Percentiles rank a stretch among this genome's conserved stretches.
phyloP scores from a whole-genome alignment of 1,140 invertebrate species.

The Drosophila ficusphila region DNA sequence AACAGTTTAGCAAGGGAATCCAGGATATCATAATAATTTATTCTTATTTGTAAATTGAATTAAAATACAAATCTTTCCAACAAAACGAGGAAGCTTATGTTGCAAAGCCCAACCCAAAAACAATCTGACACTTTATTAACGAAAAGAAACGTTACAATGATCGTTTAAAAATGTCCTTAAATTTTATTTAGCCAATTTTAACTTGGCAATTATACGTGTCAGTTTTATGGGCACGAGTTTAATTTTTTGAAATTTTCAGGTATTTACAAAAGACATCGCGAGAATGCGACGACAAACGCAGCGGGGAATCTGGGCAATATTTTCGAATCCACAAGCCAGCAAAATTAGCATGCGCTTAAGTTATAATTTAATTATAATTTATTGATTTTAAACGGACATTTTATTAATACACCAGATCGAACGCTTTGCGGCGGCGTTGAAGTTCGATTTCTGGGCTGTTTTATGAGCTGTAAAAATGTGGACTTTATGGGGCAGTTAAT shows the following conservation, averaged over 20 bases:
- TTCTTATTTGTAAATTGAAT: not conserved
- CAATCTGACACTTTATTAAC: constrained; percentile 2
- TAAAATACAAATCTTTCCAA: too few species aligned
- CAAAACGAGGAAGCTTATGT: too few species aligned
- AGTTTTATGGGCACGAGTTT: constrained; percentile 58
- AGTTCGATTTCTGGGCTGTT: constrained; percentile 58
- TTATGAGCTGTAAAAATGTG: constrained; percentile 80
- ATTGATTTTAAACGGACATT: constrained; percentile 72
- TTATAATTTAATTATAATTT: constrained; percentile 83
- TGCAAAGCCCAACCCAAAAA: not conserved
- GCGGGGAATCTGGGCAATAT: constrained; percentile 44
- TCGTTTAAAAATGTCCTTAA: constrained; percentile 8
- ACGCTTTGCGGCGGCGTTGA: constrained; percentile 69
- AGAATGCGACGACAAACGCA: constrained; percentile 66
- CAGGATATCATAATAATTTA: not conserved
- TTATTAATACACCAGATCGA: constrained; percentile 52
- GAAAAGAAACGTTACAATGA: not conserved
- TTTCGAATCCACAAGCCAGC: constrained; percentile 10
- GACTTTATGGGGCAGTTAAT: constrained; percentile 75
- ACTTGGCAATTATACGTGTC: constrained; percentile 41
- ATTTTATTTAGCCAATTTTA: constrained; percentile 42
- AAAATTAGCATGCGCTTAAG: constrained; percentile 77
- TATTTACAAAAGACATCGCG: constrained; percentile 41
- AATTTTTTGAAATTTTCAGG: constrained; percentile 59
- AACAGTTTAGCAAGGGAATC: not conserved